Evolutionary conservation across 2,797 vertebrate genomes (phyloP), one percentile per base, ranked within the genome.

Genomic region (Manis crassicaudata): DNA sequence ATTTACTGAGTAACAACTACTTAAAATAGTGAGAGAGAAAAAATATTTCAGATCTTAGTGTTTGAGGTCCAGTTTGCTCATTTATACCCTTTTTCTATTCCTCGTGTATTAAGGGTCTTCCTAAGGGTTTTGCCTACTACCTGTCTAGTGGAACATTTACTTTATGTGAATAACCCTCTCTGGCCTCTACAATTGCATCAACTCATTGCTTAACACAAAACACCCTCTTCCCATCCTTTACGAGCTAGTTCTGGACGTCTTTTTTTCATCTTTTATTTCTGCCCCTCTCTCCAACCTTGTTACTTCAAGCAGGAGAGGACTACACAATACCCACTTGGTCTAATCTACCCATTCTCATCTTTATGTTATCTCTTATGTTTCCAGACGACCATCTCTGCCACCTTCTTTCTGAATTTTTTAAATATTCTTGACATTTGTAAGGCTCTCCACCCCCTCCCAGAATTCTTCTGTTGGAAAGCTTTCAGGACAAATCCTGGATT

Each of bases 381-480:
- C 54, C 13, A n/a, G 72, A 88, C 56, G 18, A 40, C 32, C 40
- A 75, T 67, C 56, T 91, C 58, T 75, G 21, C 25, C 11, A 65
- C 43, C 35, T 77, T 79, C 80, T 72, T 77, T 79, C 80, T 72
- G 72, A 83, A 88, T 95, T 81, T 88, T 18, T 97, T 37, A 84
- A 18, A 94, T 76, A 65, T 25, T 65, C 16, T 90, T 95, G 87
- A 46, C 43, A 83, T 94, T 94, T 93, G 27, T 94, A 81, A 92
- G 76, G 18, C 25, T 11, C 16, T 92, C 56, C 17, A 62, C 32
- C 21, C n/a, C 14, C 40, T 11, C 29, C 54, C 9, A 37, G 58
- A 80, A 63, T 79, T 82, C 89, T 94, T 83, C 50, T 68, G 0
- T 88, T 43, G 94, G 77, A 84, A 94, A 97, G 46, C 80, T 86